phyloP scores from a whole-genome alignment of 2,888 invertebrate genomes.

The Argyresthia goedartella region DNA sequence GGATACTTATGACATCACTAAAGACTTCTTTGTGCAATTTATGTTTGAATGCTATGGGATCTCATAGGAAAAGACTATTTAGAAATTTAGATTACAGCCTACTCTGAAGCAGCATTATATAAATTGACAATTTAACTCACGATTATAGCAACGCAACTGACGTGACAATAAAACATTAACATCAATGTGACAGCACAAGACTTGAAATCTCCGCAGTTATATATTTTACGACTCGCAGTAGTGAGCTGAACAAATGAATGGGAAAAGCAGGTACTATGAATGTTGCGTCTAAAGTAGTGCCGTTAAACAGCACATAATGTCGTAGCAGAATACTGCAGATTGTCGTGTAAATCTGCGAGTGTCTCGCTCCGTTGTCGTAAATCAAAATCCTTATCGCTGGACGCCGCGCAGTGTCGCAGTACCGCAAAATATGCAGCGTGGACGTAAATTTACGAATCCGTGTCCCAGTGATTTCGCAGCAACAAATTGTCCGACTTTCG shows the following conservation, averaged over 20 bases:
- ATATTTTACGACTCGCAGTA: neutral
- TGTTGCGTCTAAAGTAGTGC: neutral
- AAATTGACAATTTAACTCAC: no score
- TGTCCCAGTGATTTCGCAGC: conserved; percentile 32
- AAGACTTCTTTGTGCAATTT: no score
- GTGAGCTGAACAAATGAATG: neutral
- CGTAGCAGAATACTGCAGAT: conserved; percentile 8
- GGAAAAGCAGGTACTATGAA: conserved; percentile 7
- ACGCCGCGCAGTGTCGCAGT: conserved; percentile 30
- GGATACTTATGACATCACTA: no score
- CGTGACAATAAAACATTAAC: no score
- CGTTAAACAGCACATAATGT: conserved; percentile 10
- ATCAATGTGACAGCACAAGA: no score
- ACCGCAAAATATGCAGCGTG: conserved; percentile 44
- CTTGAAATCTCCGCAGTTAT: no score
- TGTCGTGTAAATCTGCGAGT: conserved; percentile 39
- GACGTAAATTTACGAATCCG: conserved; percentile 21
- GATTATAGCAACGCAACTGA: no score
- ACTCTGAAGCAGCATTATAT: no score
- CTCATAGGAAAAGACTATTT: no score
- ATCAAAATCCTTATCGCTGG: conserved; percentile 57
- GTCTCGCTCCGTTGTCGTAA: conserved; percentile 56
- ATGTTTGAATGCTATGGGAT: no score
- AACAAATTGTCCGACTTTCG: conserved; percentile 50
- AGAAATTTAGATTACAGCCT: no score